These are phyloP conservation scores for Camponotus floridanus DNA, from an alignment of 1,140 invertebrate species.

Conservation along the genomic window DNA sequence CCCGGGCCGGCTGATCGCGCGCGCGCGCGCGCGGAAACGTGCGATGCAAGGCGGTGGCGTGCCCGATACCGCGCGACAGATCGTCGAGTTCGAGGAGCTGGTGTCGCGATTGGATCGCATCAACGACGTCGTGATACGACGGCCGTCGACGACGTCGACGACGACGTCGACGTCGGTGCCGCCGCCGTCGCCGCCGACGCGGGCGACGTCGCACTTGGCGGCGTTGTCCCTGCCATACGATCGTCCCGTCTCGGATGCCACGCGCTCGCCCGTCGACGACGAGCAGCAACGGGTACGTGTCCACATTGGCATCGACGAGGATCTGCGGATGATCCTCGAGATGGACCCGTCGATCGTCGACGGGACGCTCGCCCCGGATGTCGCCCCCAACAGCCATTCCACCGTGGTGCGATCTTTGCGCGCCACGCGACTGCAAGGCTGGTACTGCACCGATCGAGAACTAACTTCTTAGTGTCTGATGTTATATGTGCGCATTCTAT, in stretches of 20 bases:
- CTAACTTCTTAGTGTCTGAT: slow-evolving; percentile 51
- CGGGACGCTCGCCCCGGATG: slow-evolving; percentile 73
- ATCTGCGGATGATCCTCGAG: slow-evolving; percentile 88
- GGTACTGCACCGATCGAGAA: slow-evolving; percentile 76
- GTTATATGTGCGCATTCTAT: slow-evolving; percentile 41
- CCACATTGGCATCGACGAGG: slow-evolving; percentile 88
- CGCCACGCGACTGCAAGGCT: slow-evolving; percentile 81
- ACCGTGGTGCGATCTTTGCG: slow-evolving; percentile 76
- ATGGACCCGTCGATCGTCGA: slow-evolving; percentile 89
- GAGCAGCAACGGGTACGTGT: slow-evolving; percentile 83
- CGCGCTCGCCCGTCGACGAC: slow-evolving; percentile 12
- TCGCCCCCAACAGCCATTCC: slow-evolving; percentile 73
- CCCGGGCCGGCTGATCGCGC: slow-evolving; percentile 68
- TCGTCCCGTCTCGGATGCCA: not conserved
- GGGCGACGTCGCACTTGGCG: not conserved
- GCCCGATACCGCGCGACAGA: slow-evolving; percentile 80
- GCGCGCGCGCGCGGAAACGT: slow-evolving; percentile 62
- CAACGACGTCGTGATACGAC: slow-evolving; percentile 73
- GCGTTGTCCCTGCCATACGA: slow-evolving; percentile 40
- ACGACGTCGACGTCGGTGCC: slow-evolving; percentile 26
- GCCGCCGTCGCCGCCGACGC: slow-evolving; percentile 36
- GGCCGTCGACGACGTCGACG: not conserved
- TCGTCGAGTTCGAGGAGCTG: slow-evolving; percentile 84
- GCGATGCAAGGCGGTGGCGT: slow-evolving; percentile 72
- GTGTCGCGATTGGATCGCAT: slow-evolving; percentile 82